Base-by-base conservation (phyloP, 2,888 invertebrate species). In the Cremastinae sp. region DNA sequence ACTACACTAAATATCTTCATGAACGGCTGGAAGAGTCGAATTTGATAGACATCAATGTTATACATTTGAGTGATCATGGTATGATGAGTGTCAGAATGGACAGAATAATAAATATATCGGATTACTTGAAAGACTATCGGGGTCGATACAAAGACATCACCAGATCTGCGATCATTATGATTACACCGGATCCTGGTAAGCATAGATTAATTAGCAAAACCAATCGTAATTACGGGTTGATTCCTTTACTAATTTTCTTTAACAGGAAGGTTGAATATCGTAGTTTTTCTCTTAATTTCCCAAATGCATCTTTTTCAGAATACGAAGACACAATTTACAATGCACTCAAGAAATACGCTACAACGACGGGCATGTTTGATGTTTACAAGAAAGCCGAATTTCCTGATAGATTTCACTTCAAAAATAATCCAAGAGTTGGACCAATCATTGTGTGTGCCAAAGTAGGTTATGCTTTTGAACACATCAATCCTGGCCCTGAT, bases 31-130 rank as follows among this genome's bases (percentile, higher is more conserved):
- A 90, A 66, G 81, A 89, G 14, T 82, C 90, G 71, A 89, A 91
- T 20, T 86, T 95, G 58, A 89, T 91, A 28, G 90, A 90, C 78
- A 90, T 93, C 0, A 94, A 95, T 85, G 90, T 95, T 0, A 91
- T 95, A 69, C 91, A 95, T 75, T 87, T 94, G 51, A 94, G 94
- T 88, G 95, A 95, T 88, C 95, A 95, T 88, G 95, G 95, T n/a
- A 93, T 95, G 93, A 86, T 91, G 1, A 88, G 90, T 22, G 92
- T 94, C 0, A 91, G 88, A 0, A 88, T 90, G n/a, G 86, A 90
- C 2, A 88, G 90, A 79, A 91, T 93, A 79, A 91, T 94, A 39
- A 91, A 93, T 85, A 86, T 93, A 18, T 91, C 91, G 0, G 88
- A 90, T 35, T 91, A 91, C 80, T 86, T 93, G 39, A 90, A 90